These are phyloP conservation scores for Heteronetta atricapilla DNA, from an alignment of 2,113 vertebrate genomes.

Conservation along the genomic window DNA sequence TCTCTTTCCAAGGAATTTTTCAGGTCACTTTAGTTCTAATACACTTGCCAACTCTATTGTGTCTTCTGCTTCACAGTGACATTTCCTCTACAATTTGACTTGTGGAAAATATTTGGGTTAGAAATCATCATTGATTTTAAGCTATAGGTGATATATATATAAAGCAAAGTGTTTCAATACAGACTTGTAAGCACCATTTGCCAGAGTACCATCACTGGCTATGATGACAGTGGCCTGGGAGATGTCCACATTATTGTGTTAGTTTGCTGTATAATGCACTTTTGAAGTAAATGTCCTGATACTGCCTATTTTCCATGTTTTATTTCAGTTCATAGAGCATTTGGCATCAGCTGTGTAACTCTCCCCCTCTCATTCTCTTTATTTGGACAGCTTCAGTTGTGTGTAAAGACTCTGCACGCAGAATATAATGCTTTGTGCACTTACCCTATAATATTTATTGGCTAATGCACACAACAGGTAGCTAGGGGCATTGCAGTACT, in stretches of 20 bases:
- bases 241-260: neutral
- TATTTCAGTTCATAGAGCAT: neutral
- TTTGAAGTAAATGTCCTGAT: neutral
- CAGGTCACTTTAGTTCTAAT: neutral
- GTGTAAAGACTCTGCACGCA: neutral
- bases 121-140: neutral
- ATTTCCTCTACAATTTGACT: neutral
- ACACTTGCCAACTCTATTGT: neutral
- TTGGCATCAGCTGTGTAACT: neutral
- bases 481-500: neutral
- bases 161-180: neutral
- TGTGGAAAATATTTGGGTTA: neutral
- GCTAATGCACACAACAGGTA: neutral
- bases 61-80: neutral
- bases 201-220: neutral
- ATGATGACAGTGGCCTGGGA: neutral
- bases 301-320: neutral
- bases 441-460: neutral
- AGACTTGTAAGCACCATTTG: neutral
- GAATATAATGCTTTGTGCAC: neutral
- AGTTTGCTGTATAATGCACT: neutral
- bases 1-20: neutral
- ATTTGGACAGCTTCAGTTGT: neutral
- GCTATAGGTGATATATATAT: neutral
- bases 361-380: neutral